Evolutionary conservation across 2,113 vertebrate species (phyloP).

Genomic region (Pollachius pollachius): DNA sequence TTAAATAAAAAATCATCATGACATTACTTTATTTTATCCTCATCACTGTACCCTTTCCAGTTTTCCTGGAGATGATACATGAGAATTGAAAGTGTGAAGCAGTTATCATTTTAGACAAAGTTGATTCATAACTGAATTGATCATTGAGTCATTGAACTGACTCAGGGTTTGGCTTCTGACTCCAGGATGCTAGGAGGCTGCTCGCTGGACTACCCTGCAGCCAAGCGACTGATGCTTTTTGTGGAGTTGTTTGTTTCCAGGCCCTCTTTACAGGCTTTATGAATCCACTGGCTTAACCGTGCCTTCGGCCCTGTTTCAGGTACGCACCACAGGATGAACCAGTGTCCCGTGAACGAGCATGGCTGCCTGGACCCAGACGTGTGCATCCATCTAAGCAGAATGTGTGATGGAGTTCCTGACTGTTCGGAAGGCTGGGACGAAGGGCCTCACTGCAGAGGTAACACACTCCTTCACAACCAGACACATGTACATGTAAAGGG

Average conservation of each 20-base stretch:
- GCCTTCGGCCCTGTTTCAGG: slow-evolving; percentile 69
- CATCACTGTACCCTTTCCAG: too few relatives aligned
- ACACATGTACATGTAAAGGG: slow-evolving; percentile 43
- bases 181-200: too few relatives aligned
- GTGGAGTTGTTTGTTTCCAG: not conserved
- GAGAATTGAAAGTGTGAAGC: too few relatives aligned
- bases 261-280: too few relatives aligned
- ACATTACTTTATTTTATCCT: not conserved
- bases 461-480: too few relatives aligned
- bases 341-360: slow-evolving; percentile 90
- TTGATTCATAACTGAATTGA: too few relatives aligned
- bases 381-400: slow-evolving; percentile 88
- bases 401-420: slow-evolving; percentile 86
- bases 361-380: slow-evolving; percentile 88
- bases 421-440: slow-evolving; percentile 89
- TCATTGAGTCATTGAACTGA: too few relatives aligned
- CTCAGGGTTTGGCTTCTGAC: too few relatives aligned
- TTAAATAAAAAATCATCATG: slow-evolving; percentile 1
- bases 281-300: not conserved
- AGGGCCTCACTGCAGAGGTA: slow-evolving; percentile 90
- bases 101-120: not conserved
- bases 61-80: too few relatives aligned
- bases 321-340: slow-evolving; percentile 83
- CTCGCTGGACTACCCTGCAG: too few relatives aligned
- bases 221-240: too few relatives aligned